Percentiles rank a stretch among this genome's conserved stretches.
Conservation (phyloP, 1,140 invertebrate genomes). For the Drosophila truncata region DNA sequence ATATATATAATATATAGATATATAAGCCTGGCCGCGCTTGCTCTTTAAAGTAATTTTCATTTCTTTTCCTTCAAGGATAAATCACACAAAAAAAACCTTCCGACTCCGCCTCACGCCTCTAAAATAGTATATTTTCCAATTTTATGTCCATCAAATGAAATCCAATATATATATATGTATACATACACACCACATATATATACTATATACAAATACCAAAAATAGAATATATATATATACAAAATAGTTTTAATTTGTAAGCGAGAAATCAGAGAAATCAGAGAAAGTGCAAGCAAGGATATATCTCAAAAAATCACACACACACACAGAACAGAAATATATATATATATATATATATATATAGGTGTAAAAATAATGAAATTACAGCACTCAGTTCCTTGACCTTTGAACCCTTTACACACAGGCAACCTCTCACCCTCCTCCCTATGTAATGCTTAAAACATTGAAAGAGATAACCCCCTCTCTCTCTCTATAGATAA, state of each 20-base stretch:
- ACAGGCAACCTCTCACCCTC: background rate
- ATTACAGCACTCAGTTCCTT: slow-evolving; percentile 40
- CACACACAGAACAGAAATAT: slow-evolving; percentile 12
- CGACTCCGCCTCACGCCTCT: slow-evolving; percentile 6
- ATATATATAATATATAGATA: slow-evolving; percentile 24
- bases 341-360: slow-evolving; percentile 2
- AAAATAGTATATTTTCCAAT: slow-evolving; percentile 48
- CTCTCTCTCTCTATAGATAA: background rate
- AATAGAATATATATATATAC: slow-evolving; percentile 54
- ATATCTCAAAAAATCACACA: slow-evolving; percentile 11
- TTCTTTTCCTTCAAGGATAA: slow-evolving; percentile 8
- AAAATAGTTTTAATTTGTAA: slow-evolving; percentile 64
- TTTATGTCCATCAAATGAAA: slow-evolving; percentile 68
- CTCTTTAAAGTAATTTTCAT: slow-evolving; percentile 21
- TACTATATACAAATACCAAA: slow-evolving; percentile 50
- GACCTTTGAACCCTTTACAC: slow-evolving; percentile 9
- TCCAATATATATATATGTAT: slow-evolving; percentile 27
- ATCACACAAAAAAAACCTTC: background rate
- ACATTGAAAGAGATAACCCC: background rate
- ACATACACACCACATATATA: slow-evolving; percentile 13
- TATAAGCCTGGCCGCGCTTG: slow-evolving; percentile 33
- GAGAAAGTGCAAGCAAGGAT: slow-evolving; percentile 20
- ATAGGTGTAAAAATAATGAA: slow-evolving; percentile 56
- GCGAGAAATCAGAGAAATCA: slow-evolving; percentile 16
- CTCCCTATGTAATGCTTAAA: background rate